These are phyloP conservation scores for Gambusia affinis DNA, from an alignment of 2,113 vertebrate species.

Conservation along the genomic window DNA sequence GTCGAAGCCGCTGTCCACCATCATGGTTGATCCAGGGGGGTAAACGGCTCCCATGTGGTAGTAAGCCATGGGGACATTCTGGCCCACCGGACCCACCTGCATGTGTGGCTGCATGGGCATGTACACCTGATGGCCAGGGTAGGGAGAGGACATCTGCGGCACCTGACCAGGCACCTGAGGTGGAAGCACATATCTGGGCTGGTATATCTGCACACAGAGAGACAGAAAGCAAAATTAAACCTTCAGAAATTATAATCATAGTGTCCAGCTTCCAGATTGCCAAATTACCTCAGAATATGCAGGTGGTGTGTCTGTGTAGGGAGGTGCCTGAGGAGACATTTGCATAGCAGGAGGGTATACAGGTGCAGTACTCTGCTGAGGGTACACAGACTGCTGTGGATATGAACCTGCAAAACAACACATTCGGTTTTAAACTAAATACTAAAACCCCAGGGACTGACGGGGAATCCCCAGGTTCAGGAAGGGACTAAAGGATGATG, in stretches of 20 bases:
- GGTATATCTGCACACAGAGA: constrained; percentile 86
- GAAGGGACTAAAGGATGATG: not conserved
- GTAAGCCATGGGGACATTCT: constrained; percentile 93
- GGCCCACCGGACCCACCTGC: constrained; percentile 84
- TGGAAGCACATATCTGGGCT: constrained; percentile 91
- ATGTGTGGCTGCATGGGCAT: constrained; percentile 89
- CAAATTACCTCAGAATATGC: constrained; percentile 90
- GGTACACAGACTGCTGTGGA: constrained; percentile 88
- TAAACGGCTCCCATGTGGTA: constrained; percentile 91
- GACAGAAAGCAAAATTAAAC: not conserved
- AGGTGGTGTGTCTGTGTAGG: constrained; percentile 91
- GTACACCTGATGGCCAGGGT: constrained; percentile 88
- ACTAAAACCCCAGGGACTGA: not conserved
- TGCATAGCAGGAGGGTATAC: constrained; percentile 89
- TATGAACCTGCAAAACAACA: constrained; percentile 83
- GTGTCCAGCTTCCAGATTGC: not conserved
- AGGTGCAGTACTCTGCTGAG: constrained; percentile 85
- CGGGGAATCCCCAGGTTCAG: not conserved
- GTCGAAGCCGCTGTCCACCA: constrained; percentile 90
- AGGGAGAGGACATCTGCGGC: constrained; percentile 88
- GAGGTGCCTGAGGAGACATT: constrained; percentile 89
- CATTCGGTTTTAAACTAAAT: constrained; percentile 12
- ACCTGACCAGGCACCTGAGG: constrained; percentile 85
- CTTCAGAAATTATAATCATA: not conserved
- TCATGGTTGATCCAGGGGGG: constrained; percentile 87